Base-by-base conservation (phyloP, 2,113 vertebrate species). In the Tiliqua scincoides region DNA sequence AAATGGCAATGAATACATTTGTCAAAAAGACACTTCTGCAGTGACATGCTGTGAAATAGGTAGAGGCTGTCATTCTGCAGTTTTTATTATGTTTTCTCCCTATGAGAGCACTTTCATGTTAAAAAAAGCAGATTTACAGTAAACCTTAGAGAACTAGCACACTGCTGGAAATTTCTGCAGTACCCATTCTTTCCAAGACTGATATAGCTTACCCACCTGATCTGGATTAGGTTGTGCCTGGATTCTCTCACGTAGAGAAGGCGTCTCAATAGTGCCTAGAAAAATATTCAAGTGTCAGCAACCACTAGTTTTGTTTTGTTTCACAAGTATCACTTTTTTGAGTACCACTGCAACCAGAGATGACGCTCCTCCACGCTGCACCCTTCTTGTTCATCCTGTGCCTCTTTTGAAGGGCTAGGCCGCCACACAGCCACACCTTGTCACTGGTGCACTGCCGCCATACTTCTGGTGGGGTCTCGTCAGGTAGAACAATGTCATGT, bases 191-290 rank as follows among this genome's bases (percentile, higher is more conserved):
- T 2, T 37, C n/a, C 20, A 20, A 1, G 23, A 87, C 61, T 43
- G 57, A 59, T 52, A 35, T 37, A 62, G 30, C 14, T 89, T 87
- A 91, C 82, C n/a, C 93, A 99, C 98, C 97, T 98, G 97, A 63
- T 98, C 97, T 67, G 98, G 98, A 88, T 99, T 93, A 59, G 97
- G 96, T 27, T 90, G 96, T 77, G 97, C 97, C 95, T 98, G 96
- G 88, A 99, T 99, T 93, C 98, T 96, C 72, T 96, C 98, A 80
- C 95, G 97, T 85, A 99, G 94, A 59, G 98, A 99, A 32, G 98
- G 98, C 1, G 98, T 99, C 73, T 99, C 97, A 87, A 99, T 98
- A 3, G 98, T 98, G 77, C 98, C 98, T 99, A 92, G 65, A 61
- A 21, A 89, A 90, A 92, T 87, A 63, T 43, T 61, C 18, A 32